Evolutionary conservation across 2,113 vertebrate species (phyloP).

Genomic region (Perccottus glenii): DNA sequence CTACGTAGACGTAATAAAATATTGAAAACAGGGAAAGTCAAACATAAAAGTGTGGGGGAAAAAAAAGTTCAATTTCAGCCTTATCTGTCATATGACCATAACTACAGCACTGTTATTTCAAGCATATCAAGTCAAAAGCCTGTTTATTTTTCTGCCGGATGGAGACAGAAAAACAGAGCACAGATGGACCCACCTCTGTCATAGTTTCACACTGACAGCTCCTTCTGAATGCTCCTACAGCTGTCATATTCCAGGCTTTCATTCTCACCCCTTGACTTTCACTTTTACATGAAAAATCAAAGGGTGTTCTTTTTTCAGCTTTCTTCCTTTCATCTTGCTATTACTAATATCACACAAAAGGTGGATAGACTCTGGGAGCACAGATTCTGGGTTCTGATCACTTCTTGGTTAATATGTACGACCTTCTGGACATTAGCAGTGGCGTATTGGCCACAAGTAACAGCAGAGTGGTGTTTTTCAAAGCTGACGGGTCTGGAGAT

Average conservation of each 20-base stretch:
- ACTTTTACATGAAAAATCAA: slow-evolving; percentile 20
- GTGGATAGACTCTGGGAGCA: slow-evolving; percentile 23
- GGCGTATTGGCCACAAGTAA: slow-evolving; percentile 52
- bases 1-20: too few species aligned
- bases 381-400: slow-evolving; percentile 37
- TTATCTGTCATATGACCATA: background rate
- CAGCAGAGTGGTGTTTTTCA: slow-evolving; percentile 58
- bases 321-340: background rate
- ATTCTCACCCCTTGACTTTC: slow-evolving; percentile 3
- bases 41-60: slow-evolving; percentile 5
- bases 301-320: background rate
- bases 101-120: slow-evolving; percentile 7
- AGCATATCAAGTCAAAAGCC: slow-evolving; percentile 9
- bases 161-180: slow-evolving; percentile 1
- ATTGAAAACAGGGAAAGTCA: background rate
- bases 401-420: slow-evolving; percentile 43
- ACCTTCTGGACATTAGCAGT: slow-evolving; percentile 48
- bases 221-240: slow-evolving; percentile 23
- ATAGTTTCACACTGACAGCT: background rate
- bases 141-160: slow-evolving; percentile 3
- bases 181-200: slow-evolving; percentile 13
- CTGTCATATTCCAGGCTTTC: slow-evolving; percentile 16
- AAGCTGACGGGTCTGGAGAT: slow-evolving; percentile 55
- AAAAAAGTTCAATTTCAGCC: slow-evolving; percentile 8
- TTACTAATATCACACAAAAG: slow-evolving; percentile 20